Percentiles rank a stretch among this genome's conserved stretches.
Evolutionary conservation across 2,113 vertebrate species (phyloP).

Genomic region (Podiceps cristatus): DNA sequence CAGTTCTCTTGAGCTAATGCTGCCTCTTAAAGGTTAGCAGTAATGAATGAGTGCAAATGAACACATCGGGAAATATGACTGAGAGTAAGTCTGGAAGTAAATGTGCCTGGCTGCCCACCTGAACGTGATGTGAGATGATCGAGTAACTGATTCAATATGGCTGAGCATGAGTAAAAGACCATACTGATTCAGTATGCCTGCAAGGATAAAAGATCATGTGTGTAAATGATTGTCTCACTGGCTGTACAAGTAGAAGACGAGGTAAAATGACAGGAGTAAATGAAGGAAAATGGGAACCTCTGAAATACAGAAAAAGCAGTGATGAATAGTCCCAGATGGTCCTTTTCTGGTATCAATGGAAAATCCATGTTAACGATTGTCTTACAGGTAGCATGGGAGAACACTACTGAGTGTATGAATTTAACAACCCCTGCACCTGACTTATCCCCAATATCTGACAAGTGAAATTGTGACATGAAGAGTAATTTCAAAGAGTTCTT

Average conservation of each 20-base stretch:
- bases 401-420: neutral
- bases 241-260: neutral
- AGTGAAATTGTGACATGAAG: neutral
- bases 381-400: neutral
- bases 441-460: neutral
- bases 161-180: neutral
- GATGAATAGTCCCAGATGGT: neutral
- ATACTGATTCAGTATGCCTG: neutral
- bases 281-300: neutral
- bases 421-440: neutral
- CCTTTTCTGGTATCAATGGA: neutral
- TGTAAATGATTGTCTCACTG: neutral
- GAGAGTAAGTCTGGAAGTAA: neutral
- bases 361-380: neutral
- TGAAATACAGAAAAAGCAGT: neutral
- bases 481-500: neutral
- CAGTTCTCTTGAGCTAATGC: neutral
- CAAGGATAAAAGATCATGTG: neutral
- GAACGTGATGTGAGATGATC: neutral
- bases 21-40: neutral
- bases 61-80: neutral
- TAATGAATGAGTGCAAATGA: neutral
- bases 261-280: neutral
- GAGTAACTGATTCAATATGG: conserved; percentile 17
- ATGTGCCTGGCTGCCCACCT: conserved; percentile 1